phyloP scores from a whole-genome alignment of 2,888 invertebrate species.

The Abscondita cerata region DNA sequence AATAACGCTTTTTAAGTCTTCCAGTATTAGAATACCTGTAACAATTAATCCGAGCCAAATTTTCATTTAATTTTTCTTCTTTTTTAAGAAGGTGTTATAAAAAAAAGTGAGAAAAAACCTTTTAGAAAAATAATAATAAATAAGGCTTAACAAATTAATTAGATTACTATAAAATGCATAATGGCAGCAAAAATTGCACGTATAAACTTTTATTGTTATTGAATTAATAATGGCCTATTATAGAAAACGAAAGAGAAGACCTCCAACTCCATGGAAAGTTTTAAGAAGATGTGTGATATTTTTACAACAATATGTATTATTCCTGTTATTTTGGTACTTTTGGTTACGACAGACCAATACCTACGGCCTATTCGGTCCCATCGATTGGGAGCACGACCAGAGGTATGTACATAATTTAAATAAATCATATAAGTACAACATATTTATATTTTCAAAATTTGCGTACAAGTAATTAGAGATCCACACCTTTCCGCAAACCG shows the following conservation, averaged over 20 bases:
- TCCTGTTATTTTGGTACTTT: conserved; percentile 65
- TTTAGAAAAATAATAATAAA: too few species aligned
- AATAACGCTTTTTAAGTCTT: conserved; percentile 24
- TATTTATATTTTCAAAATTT: too few species aligned
- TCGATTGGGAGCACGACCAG: conserved; percentile 61
- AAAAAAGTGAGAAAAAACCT: too few species aligned
- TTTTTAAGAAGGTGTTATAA: background rate
- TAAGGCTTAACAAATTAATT: too few species aligned
- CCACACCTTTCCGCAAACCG: too few species aligned
- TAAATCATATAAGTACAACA: too few species aligned
- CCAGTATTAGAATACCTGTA: conserved; percentile 27
- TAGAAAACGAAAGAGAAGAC: conserved; percentile 52
- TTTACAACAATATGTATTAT: conserved; percentile 67
- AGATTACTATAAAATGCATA: conserved; percentile 27
- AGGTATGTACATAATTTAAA: too few species aligned
- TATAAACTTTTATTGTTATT: conserved; percentile 7
- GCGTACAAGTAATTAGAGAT: too few species aligned
- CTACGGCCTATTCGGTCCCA: conserved; percentile 65
- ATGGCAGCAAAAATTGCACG: conserved; percentile 16
- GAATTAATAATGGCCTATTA: conserved; percentile 24
- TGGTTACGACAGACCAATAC: conserved; percentile 69
- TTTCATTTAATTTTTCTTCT: background rate
- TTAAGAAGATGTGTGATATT: conserved; percentile 66
- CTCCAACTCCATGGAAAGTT: conserved; percentile 53
- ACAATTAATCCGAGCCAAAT: conserved; percentile 34